phyloP scores from a whole-genome alignment of 2,888 invertebrate genomes.

The Ptychoptera albimana region DNA sequence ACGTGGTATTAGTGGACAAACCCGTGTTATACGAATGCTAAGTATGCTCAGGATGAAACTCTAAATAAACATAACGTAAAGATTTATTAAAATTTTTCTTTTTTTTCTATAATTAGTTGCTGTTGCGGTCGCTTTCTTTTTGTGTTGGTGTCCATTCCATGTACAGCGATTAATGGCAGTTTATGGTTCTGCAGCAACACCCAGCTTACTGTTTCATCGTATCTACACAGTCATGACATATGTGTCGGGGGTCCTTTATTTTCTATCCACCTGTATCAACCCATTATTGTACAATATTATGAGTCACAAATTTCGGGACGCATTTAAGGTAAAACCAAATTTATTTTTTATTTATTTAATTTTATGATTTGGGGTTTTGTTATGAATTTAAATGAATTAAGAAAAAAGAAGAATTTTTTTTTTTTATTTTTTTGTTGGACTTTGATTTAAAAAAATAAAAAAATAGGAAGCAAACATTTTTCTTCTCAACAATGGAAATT shows the following conservation, averaged over 20 bases:
- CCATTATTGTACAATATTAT: slow-evolving; percentile 53
- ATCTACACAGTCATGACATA: slow-evolving; percentile 47
- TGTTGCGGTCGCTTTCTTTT: slow-evolving; percentile 66
- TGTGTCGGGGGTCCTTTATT: slow-evolving; percentile 48
- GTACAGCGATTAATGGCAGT: slow-evolving; percentile 74
- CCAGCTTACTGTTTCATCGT: slow-evolving; percentile 31
- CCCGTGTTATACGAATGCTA: slow-evolving; percentile 62
- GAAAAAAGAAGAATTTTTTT: too few relatives aligned
- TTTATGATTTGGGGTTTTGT: background rate
- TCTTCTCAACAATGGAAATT: too few relatives aligned
- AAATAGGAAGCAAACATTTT: too few relatives aligned
- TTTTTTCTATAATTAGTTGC: slow-evolving; percentile 44
- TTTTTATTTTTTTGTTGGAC: too few relatives aligned
- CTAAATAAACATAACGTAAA: background rate
- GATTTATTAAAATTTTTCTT: background rate
- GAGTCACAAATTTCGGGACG: slow-evolving; percentile 53
- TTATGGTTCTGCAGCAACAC: slow-evolving; percentile 36
- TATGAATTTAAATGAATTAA: too few relatives aligned
- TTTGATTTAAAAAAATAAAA: too few relatives aligned
- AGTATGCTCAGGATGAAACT: slow-evolving; percentile 34
- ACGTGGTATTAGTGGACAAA: slow-evolving; percentile 37
- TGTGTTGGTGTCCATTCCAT: slow-evolving; percentile 88
- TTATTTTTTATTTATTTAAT: background rate
- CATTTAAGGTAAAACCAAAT: slow-evolving; percentile 39
- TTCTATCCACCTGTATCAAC: slow-evolving; percentile 51